Conservation (phyloP, 2,888 invertebrate genomes). For the Drosophila neonasuta region DNA sequence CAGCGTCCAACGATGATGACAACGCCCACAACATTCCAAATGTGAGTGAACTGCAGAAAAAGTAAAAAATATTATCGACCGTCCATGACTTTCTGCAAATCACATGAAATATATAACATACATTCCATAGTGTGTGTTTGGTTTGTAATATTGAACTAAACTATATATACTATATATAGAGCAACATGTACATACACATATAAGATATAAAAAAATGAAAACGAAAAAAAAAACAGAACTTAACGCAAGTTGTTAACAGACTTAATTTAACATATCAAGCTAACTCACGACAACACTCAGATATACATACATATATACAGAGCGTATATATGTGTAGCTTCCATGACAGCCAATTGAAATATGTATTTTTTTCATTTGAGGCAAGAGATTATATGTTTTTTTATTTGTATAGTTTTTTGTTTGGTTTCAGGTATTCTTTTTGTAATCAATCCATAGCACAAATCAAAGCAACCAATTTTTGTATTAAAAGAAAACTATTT, state of each 20-base stretch:
- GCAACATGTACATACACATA: constrained; percentile 17
- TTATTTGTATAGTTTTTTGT: constrained; percentile 12
- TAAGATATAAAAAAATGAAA: constrained; percentile 2
- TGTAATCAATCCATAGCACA: constrained; percentile 36
- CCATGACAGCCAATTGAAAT: constrained; percentile 44
- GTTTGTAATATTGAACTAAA: constrained; percentile 23
- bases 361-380: constrained; percentile 25
- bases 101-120: constrained; percentile 2
- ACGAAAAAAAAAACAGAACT: constrained; percentile 23
- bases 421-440: constrained; percentile 22
- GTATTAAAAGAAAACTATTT: constrained; percentile 37
- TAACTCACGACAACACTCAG: constrained; percentile 16
- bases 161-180: background rate
- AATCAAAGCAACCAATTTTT: constrained; percentile 33
- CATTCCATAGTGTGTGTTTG: constrained; percentile 40
- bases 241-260: constrained; percentile 48
- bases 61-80: constrained; percentile 36
- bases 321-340: constrained; percentile 17
- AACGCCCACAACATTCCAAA: constrained; percentile 71
- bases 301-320: background rate
- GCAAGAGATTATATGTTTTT: constrained; percentile 32
- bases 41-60: constrained; percentile 70
- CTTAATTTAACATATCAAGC: constrained; percentile 53
- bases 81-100: constrained; percentile 51
- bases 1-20: constrained; percentile 65